phyloP scores from a whole-genome alignment of 1,140 invertebrate species.

The Drosophila triauraria region DNA sequence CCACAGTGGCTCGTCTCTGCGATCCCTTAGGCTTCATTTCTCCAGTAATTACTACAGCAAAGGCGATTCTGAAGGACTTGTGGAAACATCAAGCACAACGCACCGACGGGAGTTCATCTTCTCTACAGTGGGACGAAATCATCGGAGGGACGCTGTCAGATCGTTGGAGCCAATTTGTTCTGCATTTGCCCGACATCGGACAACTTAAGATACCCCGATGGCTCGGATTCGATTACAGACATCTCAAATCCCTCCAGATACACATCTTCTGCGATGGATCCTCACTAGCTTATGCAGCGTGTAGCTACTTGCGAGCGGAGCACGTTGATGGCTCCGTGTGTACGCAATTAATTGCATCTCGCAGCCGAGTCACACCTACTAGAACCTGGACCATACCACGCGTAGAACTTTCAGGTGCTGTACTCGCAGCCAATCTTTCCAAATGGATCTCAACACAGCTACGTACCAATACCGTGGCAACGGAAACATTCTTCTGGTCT shows the following conservation, averaged over 20 bases:
- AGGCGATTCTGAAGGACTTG: not conserved
- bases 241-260: not conserved
- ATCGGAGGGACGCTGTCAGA: not conserved
- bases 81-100: too few species aligned
- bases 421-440: not conserved
- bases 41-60: not conserved
- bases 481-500: not conserved
- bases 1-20: not conserved
- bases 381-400: not conserved
- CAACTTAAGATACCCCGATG: not conserved
- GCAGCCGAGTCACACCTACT: not conserved
- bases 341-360: not conserved
- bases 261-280: too few species aligned
- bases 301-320: too few species aligned
- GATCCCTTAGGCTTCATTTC: not conserved
- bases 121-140: too few species aligned
- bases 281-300: too few species aligned
- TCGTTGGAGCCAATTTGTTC: not conserved
- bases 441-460: conserved; percentile 1
- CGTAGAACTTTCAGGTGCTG: not conserved
- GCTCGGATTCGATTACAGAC: not conserved
- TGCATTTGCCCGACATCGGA: not conserved
- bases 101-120: not conserved
- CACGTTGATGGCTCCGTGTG: not conserved
- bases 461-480: not conserved